Evolutionary conservation across 2,888 invertebrate genomes (phyloP), one percentile per base, ranked within the genome.

Genomic region (Eilema caniola): DNA sequence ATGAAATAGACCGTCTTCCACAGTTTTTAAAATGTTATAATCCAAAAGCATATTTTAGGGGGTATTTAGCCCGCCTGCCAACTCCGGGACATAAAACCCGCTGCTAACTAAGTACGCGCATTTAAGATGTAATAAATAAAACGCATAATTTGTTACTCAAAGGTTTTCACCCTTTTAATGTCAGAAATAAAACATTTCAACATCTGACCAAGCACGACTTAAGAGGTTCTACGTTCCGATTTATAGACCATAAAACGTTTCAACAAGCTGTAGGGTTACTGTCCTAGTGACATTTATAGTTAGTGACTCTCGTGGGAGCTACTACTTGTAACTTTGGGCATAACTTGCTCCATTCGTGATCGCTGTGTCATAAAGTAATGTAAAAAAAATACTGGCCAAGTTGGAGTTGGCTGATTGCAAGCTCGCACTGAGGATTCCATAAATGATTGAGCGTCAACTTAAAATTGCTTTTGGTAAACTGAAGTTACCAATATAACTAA

Each of bases 221-320:
- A 83, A 86, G 87, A 82, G 78, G 76, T 72, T 74, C 80, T 85
- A 80, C 85, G 85, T 81, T 80, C 80, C 84, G 86, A 92, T 92
- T 93, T 92, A 93, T 92, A 80, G 90, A 81, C 91, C 90, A 92
- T 92, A 91, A 92, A 92, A 85, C 86, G 88, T 89, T 90, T 89
- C 89, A 90, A 89, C 91, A 89, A 90, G 89, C 91, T 87, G 86
- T 81, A 85, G 85, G 87, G 88, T 88, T 84, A 80, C 83, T 83
- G 81, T 75, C 85, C 80, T 76, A 69, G 83, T 84, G 90, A 91
- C 91, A 87, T 92, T 91, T 90, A 92, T 90, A 86, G 90, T 88
- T 84, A 87, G 83, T 83, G 82, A 81, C 84, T 81, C 88, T 75
- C 72, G 69, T 56, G 82, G 76, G 82, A 79, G 74, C 79, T 86